Evolutionary conservation across 92 coral and sea anemone genomes (phyloP).

Genomic region (Parazoanthus atlanticus): DNA sequence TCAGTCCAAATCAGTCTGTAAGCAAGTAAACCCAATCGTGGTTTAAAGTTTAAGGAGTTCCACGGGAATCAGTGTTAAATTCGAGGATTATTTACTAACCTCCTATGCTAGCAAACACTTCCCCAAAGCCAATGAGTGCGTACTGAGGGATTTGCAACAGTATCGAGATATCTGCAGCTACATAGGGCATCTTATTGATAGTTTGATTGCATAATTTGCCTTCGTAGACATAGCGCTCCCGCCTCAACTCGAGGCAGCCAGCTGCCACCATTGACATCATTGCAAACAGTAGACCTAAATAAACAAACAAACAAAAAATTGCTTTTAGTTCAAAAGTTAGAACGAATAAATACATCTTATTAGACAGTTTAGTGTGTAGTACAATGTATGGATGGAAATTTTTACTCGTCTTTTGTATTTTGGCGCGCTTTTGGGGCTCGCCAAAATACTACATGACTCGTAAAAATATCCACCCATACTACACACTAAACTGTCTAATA

Average conservation of each 20-base stretch:
- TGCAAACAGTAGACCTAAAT: conserved; percentile 75
- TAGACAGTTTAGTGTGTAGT: too few relatives aligned
- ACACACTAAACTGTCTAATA: too few relatives aligned
- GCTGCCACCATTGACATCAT: conserved; percentile 85
- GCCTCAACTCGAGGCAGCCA: conserved; percentile 72
- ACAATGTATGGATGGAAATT: too few relatives aligned
- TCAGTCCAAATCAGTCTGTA: too few relatives aligned
- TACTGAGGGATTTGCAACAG: conserved; percentile 91
- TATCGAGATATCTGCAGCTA: conserved; percentile 63
- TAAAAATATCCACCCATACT: too few relatives aligned
- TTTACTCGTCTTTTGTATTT: too few relatives aligned
- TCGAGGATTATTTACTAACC: conserved; percentile 54
- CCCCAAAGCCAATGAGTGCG: conserved; percentile 90
- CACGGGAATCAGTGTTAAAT: background rate
- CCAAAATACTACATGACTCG: too few relatives aligned
- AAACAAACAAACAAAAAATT: conserved; percentile 3
- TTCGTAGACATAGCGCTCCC: background rate
- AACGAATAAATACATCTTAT: background rate
- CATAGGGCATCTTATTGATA: conserved; percentile 24
- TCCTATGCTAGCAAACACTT: conserved; percentile 94
- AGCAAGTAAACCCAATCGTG: too few relatives aligned
- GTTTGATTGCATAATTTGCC: conserved; percentile 25
- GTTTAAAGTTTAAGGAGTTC: too few relatives aligned
- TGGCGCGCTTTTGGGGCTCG: too few relatives aligned
- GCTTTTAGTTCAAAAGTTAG: background rate